Percentiles rank a stretch among this genome's conserved stretches.
phyloP scores from a whole-genome alignment of 2,797 vertebrate genomes.

The Neosilurus hyrtlii region DNA sequence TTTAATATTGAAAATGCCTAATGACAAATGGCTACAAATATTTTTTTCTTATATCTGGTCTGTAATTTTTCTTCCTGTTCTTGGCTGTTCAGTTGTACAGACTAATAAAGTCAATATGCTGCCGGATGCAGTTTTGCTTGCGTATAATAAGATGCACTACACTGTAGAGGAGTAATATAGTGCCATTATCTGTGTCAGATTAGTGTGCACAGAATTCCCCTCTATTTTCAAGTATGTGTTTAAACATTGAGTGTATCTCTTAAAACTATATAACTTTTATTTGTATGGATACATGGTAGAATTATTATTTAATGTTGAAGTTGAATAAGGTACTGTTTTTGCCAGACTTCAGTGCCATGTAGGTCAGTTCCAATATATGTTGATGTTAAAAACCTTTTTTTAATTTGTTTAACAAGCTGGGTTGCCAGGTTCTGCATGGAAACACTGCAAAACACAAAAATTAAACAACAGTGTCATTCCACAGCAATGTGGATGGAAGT shows the following conservation, averaged over 20 bases:
- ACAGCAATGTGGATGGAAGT: background rate
- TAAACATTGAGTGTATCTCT: background rate
- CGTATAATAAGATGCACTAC: background rate
- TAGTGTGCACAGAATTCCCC: background rate
- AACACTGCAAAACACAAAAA: background rate
- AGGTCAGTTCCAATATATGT: background rate
- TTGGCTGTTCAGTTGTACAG: background rate
- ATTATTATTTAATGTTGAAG: background rate
- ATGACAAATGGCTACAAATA: background rate
- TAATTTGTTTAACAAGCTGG: background rate
- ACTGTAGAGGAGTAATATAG: background rate
- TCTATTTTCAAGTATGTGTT: background rate
- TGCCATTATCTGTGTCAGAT: background rate
- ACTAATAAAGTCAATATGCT: background rate
- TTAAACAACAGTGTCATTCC: background rate
- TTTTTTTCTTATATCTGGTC: background rate
- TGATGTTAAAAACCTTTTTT: background rate
- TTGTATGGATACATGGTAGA: background rate
- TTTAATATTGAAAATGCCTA: background rate
- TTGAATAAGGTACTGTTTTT: background rate
- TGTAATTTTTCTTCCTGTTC: background rate
- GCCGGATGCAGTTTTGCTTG: background rate
- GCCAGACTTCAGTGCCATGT: background rate
- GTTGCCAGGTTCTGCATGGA: background rate
- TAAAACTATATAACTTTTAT: background rate